These are phyloP conservation scores for Serripes groenlandicus DNA, from an alignment of 2,888 invertebrate genomes.

Conservation along the genomic window DNA sequence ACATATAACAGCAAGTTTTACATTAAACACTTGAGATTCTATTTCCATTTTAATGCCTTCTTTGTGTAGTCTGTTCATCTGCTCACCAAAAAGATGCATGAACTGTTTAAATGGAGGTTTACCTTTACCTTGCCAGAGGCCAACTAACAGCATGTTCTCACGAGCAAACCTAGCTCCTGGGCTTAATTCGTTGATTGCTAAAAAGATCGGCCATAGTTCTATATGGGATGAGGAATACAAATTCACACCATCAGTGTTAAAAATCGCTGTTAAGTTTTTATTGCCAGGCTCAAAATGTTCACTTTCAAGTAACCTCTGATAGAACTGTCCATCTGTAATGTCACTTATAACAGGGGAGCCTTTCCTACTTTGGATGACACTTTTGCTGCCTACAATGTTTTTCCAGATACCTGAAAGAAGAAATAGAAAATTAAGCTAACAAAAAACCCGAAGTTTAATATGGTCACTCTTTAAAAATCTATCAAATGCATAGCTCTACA, in stretches of 20 bases:
- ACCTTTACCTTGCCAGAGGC: constrained; percentile 65
- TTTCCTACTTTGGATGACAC: too few species aligned
- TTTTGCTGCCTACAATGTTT: too few species aligned
- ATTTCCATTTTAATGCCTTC: constrained; percentile 43
- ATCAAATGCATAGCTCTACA: too few species aligned
- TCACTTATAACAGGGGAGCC: too few species aligned
- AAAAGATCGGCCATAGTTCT: constrained; percentile 41
- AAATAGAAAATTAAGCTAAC: too few species aligned
- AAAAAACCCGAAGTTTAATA: too few species aligned
- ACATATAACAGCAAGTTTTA: neutral
- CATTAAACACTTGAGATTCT: neutral
- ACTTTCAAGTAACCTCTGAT: too few species aligned
- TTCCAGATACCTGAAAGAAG: too few species aligned
- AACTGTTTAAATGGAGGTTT: constrained; percentile 52
- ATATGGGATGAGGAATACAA: constrained; percentile 30
- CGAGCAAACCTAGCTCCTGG: constrained; percentile 39
- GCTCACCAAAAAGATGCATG: constrained; percentile 4
- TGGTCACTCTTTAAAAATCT: too few species aligned
- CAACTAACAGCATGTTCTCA: constrained; percentile 48
- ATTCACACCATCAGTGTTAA: constrained; percentile 36
- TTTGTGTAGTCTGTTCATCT: constrained; percentile 27
- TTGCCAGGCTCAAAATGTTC: too few species aligned
- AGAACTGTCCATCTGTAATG: too few species aligned
- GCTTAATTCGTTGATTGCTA: constrained; percentile 43
- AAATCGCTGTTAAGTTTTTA: constrained; percentile 35